Percentiles rank a stretch among this genome's conserved stretches.
These are phyloP conservation scores for Microchrysa polita DNA, from an alignment of 2,888 invertebrate genomes.

Conservation along the genomic window DNA sequence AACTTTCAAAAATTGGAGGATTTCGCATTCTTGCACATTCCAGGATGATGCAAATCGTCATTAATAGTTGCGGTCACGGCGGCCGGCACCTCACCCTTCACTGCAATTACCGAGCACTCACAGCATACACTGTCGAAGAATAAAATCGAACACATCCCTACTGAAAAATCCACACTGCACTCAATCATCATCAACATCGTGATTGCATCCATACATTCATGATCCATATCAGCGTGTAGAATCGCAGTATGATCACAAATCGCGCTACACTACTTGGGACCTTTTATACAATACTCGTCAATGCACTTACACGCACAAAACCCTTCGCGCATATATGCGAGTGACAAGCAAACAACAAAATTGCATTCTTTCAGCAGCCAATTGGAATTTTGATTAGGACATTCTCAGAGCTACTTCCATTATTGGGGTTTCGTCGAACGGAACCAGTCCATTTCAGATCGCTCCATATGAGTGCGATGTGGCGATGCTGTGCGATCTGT, in stretches of 20 bases:
- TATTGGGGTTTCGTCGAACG: too few relatives aligned
- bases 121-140: too few relatives aligned
- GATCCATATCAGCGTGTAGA: constrained; percentile 31
- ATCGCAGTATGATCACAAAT: constrained; percentile 37
- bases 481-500: too few relatives aligned
- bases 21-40: too few relatives aligned
- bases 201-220: neutral
- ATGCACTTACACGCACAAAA: neutral
- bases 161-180: neutral
- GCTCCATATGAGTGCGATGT: constrained; percentile 13
- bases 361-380: constrained; percentile 50
- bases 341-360: constrained; percentile 48
- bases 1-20: too few relatives aligned
- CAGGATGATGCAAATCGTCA: too few relatives aligned
- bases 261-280: constrained; percentile 20
- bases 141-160: neutral
- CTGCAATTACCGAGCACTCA: too few relatives aligned
- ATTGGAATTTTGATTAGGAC: constrained; percentile 65
- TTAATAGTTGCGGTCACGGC: too few relatives aligned
- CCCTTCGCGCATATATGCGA: constrained; percentile 47
- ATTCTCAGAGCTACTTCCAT: constrained; percentile 45
- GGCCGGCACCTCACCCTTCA: too few relatives aligned
- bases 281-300: neutral
- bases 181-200: constrained; percentile 11
- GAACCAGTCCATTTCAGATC: constrained; percentile 45